Evolutionary conservation across 2,888 invertebrate genomes (phyloP).

Genomic region (Mellilla xanthometata): DNA sequence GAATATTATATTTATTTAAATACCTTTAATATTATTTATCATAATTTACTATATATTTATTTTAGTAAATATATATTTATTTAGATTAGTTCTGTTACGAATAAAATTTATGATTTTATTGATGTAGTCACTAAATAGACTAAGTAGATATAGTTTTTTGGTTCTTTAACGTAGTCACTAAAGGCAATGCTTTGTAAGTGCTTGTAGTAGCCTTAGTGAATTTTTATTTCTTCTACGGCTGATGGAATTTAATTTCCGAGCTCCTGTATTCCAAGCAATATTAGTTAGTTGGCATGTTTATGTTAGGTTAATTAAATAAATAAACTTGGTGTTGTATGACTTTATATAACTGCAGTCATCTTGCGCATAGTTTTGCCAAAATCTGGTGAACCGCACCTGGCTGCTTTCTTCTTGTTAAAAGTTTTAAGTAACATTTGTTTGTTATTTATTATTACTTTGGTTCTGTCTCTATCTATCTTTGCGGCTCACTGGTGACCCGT

Average conservation of each 20-base stretch:
- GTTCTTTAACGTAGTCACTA: background rate
- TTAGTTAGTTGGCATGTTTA: background rate
- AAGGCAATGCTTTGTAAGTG: background rate
- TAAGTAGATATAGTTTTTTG: background rate
- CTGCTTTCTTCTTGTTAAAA: no score
- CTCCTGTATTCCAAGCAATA: conserved; percentile 12
- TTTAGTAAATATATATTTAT: no score
- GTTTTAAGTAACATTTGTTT: no score
- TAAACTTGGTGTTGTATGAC: conserved; percentile 8
- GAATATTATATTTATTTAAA: no score
- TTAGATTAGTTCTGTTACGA: no score
- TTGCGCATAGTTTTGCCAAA: conserved; percentile 3
- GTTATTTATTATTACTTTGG: no score
- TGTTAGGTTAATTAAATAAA: conserved; percentile 8
- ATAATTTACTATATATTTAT: no score
- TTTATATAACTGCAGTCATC: conserved; percentile 1
- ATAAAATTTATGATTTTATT: background rate
- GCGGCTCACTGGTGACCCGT: conserved; percentile 7
- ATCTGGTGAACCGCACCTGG: background rate
- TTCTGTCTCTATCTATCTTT: no score
- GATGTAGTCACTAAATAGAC: no score
- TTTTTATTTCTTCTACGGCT: conserved; percentile 1
- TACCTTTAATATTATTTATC: no score
- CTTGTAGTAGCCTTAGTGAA: background rate
- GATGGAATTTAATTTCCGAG: background rate